Conservation (phyloP, 2,113 vertebrate genomes). For the Macaca fascicularis region T2T-MFA8v1.1 NC_088378.1:69488501-69489000, state of each 20-base stretch:
- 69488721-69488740: constrained; percentile 46
- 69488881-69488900: not conserved
- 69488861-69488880: not conserved
- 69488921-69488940: not conserved
- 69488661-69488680: constrained; percentile 62
- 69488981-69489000: not conserved
- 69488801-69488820: not conserved
- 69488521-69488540: not conserved
- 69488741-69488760: constrained; percentile 9
- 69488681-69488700: constrained; percentile 54
- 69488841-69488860: not conserved
- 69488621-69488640: constrained; percentile 62
- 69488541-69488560: constrained; percentile 51
- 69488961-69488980: not conserved
- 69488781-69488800: constrained; percentile 37
- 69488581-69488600: constrained; percentile 35
- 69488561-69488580: constrained; percentile 26
- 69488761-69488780: constrained; percentile 21
- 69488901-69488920: not conserved
- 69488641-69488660: constrained; percentile 50
- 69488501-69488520: constrained; percentile 14
- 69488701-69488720: not conserved
- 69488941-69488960: not conserved
- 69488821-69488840: not conserved
- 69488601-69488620: constrained; percentile 65